phyloP scores from a whole-genome alignment of 2,113 vertebrate species.

The Emydocephalus ijimae region DNA sequence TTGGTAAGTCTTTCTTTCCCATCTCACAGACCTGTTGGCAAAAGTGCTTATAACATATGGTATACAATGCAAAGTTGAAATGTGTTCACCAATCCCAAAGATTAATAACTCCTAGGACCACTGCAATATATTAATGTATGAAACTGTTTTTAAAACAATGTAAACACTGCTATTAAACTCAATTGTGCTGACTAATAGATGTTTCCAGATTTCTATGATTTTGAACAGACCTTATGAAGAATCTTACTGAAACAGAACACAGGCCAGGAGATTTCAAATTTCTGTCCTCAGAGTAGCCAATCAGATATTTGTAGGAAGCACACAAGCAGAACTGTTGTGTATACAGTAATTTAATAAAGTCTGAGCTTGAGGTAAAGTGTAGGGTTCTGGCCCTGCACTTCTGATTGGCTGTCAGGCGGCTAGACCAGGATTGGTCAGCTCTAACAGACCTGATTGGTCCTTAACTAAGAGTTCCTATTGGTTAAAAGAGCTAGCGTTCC shows the following conservation, averaged over 20 bases:
- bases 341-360: too few relatives aligned
- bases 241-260: background rate
- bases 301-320: background rate
- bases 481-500: too few relatives aligned
- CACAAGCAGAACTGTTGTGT: too few relatives aligned
- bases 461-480: too few relatives aligned
- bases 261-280: background rate
- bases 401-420: too few relatives aligned
- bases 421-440: too few relatives aligned
- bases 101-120: background rate
- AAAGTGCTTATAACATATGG: background rate
- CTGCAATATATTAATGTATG: background rate
- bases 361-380: too few relatives aligned
- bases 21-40: background rate
- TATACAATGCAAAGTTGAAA: background rate
- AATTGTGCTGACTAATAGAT: background rate
- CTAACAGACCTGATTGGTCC: too few relatives aligned
- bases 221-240: background rate
- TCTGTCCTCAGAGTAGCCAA: background rate
- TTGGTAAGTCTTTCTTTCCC: background rate
- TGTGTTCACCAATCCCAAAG: background rate
- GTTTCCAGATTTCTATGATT: background rate
- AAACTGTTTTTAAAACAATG: background rate
- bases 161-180: background rate
- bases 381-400: too few relatives aligned